Conservation (phyloP, 2,888 invertebrate genomes). For the Punctoribates punctum region DNA sequence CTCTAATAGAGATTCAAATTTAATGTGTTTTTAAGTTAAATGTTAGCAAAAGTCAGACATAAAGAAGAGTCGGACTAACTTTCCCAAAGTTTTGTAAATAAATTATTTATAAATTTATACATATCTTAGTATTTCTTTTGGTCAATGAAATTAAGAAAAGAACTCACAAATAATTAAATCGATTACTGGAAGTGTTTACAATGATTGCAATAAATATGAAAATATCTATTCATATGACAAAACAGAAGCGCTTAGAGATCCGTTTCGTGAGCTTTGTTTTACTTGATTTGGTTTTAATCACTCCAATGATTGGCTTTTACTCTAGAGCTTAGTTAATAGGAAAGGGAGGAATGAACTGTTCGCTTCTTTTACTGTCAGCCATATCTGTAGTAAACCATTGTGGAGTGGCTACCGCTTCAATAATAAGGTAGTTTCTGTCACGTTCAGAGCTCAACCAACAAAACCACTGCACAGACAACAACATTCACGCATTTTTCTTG, state of each 20-base stretch:
- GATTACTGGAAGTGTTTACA: too few species aligned
- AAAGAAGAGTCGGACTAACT: too few species aligned
- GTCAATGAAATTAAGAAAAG: too few species aligned
- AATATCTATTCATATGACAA: too few species aligned
- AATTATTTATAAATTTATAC: too few species aligned
- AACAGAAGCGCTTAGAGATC: neutral
- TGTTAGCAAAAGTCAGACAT: too few species aligned
- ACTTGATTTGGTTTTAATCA: constrained; percentile 27
- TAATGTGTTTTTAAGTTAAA: too few species aligned
- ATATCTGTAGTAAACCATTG: neutral
- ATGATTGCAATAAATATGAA: too few species aligned
- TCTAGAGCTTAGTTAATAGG: neutral
- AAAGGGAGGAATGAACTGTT: neutral
- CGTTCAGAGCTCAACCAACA: neutral
- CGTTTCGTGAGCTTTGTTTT: constrained; percentile 29
- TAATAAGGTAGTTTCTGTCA: constrained; percentile 31
- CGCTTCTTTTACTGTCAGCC: neutral
- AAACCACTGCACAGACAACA: neutral
- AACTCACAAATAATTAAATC: too few species aligned
- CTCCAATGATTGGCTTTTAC: neutral
- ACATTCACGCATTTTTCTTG: constrained; percentile 22
- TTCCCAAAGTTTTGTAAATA: too few species aligned
- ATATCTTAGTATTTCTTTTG: too few species aligned
- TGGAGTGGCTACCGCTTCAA: constrained; percentile 16
- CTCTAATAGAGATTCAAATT: neutral